Conservation (phyloP, 2,113 vertebrate species). For the Edolisoma coerulescens region DNA sequence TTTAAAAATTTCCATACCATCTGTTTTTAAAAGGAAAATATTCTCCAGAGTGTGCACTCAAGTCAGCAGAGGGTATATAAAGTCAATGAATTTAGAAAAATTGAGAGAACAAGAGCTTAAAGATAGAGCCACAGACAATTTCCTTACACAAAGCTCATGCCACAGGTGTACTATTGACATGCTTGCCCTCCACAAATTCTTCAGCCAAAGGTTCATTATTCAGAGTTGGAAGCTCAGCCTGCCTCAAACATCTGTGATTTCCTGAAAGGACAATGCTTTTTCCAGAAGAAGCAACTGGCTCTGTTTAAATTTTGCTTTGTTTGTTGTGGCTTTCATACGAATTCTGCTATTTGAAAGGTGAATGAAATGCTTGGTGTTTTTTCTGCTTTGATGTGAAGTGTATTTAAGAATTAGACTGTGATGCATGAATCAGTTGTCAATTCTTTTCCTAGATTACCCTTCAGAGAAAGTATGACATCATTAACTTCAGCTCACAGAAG, state of each 20-base stretch:
- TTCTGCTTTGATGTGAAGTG: neutral
- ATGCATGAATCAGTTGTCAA: neutral
- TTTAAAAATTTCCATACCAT: neutral
- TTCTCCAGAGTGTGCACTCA: neutral
- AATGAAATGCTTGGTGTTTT: neutral
- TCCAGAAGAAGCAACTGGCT: neutral
- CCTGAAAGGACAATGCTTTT: neutral
- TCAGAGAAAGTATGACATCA: neutral
- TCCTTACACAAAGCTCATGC: fast-evolving
- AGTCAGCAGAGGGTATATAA: neutral
- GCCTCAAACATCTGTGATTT: neutral
- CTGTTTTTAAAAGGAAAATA: neutral
- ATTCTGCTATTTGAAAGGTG: neutral
- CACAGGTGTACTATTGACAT: neutral
- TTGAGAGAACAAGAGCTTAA: neutral
- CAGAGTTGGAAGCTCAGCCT: neutral
- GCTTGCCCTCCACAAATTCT: neutral
- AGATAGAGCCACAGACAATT: neutral
- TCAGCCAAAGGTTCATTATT: neutral
- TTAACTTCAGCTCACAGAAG: neutral
- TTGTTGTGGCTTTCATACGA: neutral
- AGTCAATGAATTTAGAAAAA: neutral
- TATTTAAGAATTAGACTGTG: conserved; percentile 12
- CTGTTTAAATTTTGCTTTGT: neutral
- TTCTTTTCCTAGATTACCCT: neutral